phyloP scores from a whole-genome alignment of 2,797 vertebrate species.

The Glossophaga mutica region DNA sequence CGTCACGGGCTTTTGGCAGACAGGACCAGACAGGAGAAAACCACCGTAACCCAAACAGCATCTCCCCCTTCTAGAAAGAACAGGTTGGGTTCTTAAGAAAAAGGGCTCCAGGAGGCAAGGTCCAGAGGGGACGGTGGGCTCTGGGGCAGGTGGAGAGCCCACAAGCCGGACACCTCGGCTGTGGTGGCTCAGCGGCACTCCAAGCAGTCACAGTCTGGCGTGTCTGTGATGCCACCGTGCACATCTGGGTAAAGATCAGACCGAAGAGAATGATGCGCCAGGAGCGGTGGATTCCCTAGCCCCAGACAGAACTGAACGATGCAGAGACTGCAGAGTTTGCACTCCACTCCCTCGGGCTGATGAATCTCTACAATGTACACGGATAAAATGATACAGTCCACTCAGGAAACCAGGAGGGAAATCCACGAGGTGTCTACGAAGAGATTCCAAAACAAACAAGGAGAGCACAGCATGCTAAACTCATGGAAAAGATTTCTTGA shows the following conservation, averaged over 20 bases:
- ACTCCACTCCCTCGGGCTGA: neutral
- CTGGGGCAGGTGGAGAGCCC: neutral
- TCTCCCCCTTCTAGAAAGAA: neutral
- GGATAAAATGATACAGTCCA: neutral
- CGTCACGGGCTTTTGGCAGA: neutral
- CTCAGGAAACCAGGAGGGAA: neutral
- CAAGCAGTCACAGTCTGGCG: neutral
- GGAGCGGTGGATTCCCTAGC: neutral
- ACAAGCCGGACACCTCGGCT: neutral
- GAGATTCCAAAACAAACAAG: neutral
- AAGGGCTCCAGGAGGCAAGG: neutral
- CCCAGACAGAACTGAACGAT: neutral
- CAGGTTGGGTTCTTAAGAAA: neutral
- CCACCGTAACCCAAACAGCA: fast-evolving
- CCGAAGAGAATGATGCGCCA: neutral
- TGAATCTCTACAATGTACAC: neutral
- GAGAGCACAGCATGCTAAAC: neutral
- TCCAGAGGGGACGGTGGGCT: neutral
- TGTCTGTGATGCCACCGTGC: neutral
- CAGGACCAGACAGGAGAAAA: neutral
- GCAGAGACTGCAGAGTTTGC: neutral
- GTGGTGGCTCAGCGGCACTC: neutral
- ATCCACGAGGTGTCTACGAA: neutral
- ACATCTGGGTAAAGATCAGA: neutral
- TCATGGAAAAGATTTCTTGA: neutral